These are phyloP conservation scores for Oryzias sinensis DNA, from an alignment of 2,797 vertebrate species.

Conservation along the genomic window DNA sequence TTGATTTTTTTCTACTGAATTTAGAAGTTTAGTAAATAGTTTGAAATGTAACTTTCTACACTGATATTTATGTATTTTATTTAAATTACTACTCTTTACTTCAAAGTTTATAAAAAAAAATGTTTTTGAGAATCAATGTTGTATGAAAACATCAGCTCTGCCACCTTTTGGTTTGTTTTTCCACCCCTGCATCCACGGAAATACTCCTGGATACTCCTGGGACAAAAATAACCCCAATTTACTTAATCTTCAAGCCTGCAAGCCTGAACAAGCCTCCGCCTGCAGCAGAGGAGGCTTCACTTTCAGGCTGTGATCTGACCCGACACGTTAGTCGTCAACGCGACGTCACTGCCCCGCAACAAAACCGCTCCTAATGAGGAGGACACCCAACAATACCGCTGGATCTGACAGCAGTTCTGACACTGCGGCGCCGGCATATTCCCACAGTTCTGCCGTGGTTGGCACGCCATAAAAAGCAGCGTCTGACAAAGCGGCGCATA, in stretches of 20 bases:
- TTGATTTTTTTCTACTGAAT: too few species aligned
- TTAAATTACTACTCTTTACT: too few species aligned
- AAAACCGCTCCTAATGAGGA: neutral
- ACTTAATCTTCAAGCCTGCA: conserved; percentile 19
- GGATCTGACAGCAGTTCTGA: conserved; percentile 3
- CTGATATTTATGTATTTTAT: too few species aligned
- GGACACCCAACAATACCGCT: neutral
- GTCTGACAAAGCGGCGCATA: conserved; percentile 36
- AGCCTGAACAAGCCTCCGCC: conserved; percentile 40
- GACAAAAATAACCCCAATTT: conserved; percentile 4
- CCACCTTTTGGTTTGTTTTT: too few species aligned
- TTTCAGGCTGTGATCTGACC: conserved; percentile 21
- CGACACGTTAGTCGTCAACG: conserved; percentile 36
- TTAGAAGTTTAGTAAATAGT: too few species aligned
- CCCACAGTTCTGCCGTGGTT: conserved; percentile 29
- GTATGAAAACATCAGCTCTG: too few species aligned
- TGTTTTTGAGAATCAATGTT: too few species aligned
- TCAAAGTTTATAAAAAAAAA: too few species aligned
- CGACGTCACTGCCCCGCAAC: neutral
- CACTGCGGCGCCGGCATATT: conserved; percentile 27
- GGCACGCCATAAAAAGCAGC: conserved; percentile 44
- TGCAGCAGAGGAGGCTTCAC: conserved; percentile 36
- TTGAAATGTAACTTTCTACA: too few species aligned
- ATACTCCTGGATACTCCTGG: neutral
- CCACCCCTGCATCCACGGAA: too few species aligned